Conservation (phyloP, 1,140 invertebrate species). For the Protaetia brevitarsis region DNA sequence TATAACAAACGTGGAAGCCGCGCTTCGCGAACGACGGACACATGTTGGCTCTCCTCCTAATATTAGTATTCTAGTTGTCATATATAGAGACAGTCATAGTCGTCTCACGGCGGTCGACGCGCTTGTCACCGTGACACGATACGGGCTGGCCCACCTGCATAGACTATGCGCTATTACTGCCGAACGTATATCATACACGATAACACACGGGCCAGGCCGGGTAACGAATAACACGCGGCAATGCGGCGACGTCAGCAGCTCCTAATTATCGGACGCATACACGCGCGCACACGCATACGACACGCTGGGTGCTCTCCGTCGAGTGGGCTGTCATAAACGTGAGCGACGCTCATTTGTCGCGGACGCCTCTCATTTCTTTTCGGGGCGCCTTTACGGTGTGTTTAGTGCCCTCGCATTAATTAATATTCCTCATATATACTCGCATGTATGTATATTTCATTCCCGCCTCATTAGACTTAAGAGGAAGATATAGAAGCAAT, state of each 20-base stretch:
- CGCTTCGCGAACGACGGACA: no score
- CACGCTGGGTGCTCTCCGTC: background rate
- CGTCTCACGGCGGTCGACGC: background rate
- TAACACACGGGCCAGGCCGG: background rate
- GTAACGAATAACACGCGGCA: background rate
- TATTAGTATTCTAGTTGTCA: conserved; percentile 37
- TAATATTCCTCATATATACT: no score
- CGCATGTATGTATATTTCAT: no score
- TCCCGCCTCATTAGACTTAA: no score
- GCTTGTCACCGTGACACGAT: conserved; percentile 26
- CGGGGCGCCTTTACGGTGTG: background rate
- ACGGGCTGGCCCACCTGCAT: conserved; percentile 43
- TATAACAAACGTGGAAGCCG: no score
- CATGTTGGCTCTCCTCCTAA: conserved; percentile 33
- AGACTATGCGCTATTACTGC: conserved; percentile 33
- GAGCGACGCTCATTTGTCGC: conserved; percentile 39
- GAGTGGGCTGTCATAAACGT: conserved; percentile 40
- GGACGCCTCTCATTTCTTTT: no score
- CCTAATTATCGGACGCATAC: conserved; percentile 27
- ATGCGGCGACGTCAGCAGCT: background rate
- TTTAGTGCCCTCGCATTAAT: background rate
- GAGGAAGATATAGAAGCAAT: no score
- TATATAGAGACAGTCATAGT: background rate
- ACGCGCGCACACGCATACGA: no score
- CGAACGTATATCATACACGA: conserved; percentile 13